A percentile compares a stretch with the other conserved stretches of the same genome.
Conservation (phyloP, 2,888 invertebrate species). For the Drosophila peninsularis region DNA sequence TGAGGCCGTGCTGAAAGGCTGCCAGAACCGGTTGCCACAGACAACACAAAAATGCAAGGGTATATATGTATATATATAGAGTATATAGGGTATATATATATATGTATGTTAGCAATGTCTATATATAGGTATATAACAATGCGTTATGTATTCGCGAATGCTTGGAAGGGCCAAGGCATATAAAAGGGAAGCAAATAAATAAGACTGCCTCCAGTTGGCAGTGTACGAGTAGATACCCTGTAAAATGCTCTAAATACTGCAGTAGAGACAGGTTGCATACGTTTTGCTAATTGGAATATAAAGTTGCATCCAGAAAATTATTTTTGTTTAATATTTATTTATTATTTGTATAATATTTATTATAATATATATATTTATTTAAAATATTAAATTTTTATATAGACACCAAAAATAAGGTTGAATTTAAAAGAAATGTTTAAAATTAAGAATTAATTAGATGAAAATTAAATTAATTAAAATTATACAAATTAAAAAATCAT, state of each 20-base stretch:
- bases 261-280: no score
- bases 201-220: not conserved
- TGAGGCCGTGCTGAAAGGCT: not conserved
- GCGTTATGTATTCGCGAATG: slow-evolving; percentile 7
- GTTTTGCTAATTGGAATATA: no score
- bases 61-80: not conserved
- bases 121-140: not conserved
- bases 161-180: not conserved
- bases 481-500: no score
- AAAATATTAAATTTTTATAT: no score
- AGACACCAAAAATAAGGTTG: no score
- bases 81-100: slow-evolving; percentile 7
- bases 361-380: no score
- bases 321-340: no score
- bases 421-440: no score
- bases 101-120: not conserved
- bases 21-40: slow-evolving; percentile 42
- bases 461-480: no score
- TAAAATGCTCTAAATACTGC: not conserved
- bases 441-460: no score
- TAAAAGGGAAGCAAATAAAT: not conserved
- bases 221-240: not conserved
- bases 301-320: no score
- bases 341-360: no score
- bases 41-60: slow-evolving; percentile 30